These are phyloP conservation scores for Drosophila conformis DNA, from an alignment of 2,888 invertebrate species.

Conservation along the genomic window DNA sequence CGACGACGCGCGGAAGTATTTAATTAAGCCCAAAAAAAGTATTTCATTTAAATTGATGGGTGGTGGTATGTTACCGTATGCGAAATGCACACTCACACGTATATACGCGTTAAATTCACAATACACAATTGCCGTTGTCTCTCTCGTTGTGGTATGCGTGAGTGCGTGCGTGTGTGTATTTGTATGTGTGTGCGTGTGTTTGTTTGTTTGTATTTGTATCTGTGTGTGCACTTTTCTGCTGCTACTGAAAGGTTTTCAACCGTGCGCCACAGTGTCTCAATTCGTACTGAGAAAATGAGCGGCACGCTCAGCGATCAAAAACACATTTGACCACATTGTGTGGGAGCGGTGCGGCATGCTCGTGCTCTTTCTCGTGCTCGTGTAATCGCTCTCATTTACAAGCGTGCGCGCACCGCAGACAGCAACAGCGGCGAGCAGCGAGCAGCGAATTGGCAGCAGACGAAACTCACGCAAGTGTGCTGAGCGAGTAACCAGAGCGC, in stretches of 20 bases:
- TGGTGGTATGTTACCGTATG: constrained; percentile 27
- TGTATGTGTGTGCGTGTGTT: constrained; percentile 36
- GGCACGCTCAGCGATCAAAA: constrained; percentile 47
- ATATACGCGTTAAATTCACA: constrained; percentile 26
- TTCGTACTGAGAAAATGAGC: constrained; percentile 72
- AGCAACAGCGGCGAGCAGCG: constrained; percentile 16
- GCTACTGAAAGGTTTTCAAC: constrained; percentile 70
- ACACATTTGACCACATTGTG: constrained; percentile 55
- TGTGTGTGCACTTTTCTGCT: constrained; percentile 67
- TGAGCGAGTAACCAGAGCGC: constrained; percentile 42
- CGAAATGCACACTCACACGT: constrained; percentile 40
- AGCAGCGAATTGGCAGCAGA: constrained; percentile 7
- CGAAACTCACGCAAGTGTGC: constrained; percentile 42
- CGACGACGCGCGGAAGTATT: constrained; percentile 74
- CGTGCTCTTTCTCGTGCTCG: constrained; percentile 18
- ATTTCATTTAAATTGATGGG: constrained; percentile 75
- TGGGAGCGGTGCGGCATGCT: constrained; percentile 62
- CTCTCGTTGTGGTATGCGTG: constrained; percentile 39
- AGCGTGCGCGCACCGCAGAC: constrained; percentile 44
- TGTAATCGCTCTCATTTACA: constrained; percentile 71
- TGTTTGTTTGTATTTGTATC: constrained; percentile 6
- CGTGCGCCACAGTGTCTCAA: constrained; percentile 77
- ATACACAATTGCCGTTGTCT: constrained; percentile 52
- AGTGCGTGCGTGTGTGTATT: not conserved
- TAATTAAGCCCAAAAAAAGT: constrained; percentile 74